These are phyloP conservation scores for Apogon talboti DNA, from an alignment of 2,797 vertebrate species.

Conservation along the genomic window DNA sequence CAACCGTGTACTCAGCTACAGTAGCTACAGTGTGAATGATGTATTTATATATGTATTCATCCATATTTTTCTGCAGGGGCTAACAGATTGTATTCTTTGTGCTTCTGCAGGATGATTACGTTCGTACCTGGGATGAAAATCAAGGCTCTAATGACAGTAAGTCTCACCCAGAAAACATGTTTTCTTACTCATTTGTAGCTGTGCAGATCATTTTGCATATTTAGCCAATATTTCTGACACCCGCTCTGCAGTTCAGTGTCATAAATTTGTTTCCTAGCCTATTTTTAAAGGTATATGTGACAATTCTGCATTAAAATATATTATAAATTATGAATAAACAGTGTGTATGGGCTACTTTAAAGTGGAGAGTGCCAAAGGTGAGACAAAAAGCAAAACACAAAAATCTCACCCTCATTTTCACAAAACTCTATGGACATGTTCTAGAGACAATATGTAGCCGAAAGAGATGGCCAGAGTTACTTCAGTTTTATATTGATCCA, in stretches of 20 bases:
- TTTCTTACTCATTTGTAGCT: not conserved
- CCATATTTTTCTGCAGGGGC: conserved; percentile 15
- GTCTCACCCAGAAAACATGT: conserved; percentile 45
- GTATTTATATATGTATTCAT: not conserved
- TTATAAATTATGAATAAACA: too few species aligned
- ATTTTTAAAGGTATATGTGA: too few species aligned
- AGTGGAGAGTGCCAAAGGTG: too few species aligned
- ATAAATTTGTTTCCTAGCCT: not conserved
- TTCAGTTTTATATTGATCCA: too few species aligned
- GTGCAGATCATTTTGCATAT: not conserved
- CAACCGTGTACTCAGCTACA: conserved; percentile 19
- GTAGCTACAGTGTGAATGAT: not conserved
- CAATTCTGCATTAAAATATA: too few species aligned
- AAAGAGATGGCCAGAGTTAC: too few species aligned
- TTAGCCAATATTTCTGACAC: not conserved
- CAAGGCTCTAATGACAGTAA: conserved; percentile 95
- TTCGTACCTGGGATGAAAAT: conserved; percentile 95
- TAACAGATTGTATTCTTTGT: conserved; percentile 47
- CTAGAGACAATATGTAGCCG: too few species aligned
- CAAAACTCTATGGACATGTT: too few species aligned
- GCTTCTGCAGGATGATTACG: conserved; percentile 92
- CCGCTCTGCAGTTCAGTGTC: too few species aligned
- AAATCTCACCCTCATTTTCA: too few species aligned
- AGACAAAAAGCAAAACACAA: too few species aligned
- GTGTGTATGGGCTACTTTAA: too few species aligned